These are phyloP conservation scores for Anabas testudineus DNA, from an alignment of 2,797 vertebrate genomes.

Conservation along the genomic window DNA sequence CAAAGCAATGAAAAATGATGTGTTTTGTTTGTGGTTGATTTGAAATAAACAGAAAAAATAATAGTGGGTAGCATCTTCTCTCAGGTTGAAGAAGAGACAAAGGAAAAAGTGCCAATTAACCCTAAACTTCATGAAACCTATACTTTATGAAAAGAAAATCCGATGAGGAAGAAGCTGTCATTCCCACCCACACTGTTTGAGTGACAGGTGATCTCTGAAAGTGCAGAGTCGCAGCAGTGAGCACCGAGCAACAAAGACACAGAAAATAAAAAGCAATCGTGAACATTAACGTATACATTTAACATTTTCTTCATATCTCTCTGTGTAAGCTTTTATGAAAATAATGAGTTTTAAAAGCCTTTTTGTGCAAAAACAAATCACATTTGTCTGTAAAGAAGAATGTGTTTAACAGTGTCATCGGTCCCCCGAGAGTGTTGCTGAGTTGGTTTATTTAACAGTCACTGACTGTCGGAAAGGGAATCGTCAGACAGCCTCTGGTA, in stretches of 20 bases:
- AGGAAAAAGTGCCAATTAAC: constrained; percentile 10
- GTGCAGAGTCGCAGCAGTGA: not conserved
- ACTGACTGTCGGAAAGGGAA: constrained; percentile 12
- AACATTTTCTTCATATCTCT: constrained; percentile 10
- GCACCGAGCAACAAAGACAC: not conserved
- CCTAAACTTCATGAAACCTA: constrained; percentile 1
- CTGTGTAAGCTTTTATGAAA: constrained; percentile 28
- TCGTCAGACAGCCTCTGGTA: constrained; percentile 35
- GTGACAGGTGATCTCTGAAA: constrained; percentile 41
- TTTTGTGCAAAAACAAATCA: constrained; percentile 35
- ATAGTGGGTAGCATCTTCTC: not conserved
- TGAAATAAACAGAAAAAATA: constrained; percentile 17
- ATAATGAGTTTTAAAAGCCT: constrained; percentile 12
- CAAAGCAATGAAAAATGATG: too few species aligned
- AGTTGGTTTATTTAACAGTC: constrained; percentile 45
- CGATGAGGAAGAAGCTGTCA: not conserved
- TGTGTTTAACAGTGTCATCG: constrained; percentile 5
- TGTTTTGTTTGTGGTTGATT: constrained; percentile 5
- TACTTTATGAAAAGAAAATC: constrained; percentile 35
- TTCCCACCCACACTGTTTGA: constrained; percentile 37
- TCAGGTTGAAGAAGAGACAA: constrained; percentile 3
- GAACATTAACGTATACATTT: constrained; percentile 7
- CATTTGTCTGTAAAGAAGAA: constrained; percentile 10
- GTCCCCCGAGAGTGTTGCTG: constrained; percentile 30
- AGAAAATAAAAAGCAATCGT: not conserved